phyloP scores from a whole-genome alignment of 2,113 vertebrate genomes.

The Malurus melanocephalus region DNA sequence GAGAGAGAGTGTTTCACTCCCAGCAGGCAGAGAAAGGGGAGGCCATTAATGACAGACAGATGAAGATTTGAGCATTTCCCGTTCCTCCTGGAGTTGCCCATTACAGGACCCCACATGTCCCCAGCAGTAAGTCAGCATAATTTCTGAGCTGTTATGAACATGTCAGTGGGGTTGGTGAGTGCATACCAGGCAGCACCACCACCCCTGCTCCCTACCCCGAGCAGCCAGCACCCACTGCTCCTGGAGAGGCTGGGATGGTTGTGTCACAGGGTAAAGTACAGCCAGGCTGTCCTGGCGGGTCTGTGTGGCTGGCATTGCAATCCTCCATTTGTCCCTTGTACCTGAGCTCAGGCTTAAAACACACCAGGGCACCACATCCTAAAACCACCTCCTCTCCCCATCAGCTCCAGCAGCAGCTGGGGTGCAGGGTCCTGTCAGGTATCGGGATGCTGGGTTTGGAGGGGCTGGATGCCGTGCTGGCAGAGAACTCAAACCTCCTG shows the following conservation, averaged over 20 bases:
- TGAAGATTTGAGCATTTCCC: not conserved
- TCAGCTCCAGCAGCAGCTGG: not conserved
- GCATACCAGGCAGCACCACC: not conserved
- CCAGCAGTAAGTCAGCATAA: not conserved
- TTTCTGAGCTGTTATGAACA: not conserved
- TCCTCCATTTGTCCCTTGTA: not conserved
- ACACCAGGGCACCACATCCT: fast-evolving
- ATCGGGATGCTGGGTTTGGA: fast-evolving
- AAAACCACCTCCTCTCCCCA: fast-evolving
- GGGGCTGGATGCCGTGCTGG: fast-evolving
- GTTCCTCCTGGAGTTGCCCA: not conserved
- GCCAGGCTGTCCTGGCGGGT: fast-evolving
- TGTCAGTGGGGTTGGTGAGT: fast-evolving
- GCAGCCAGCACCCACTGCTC: not conserved
- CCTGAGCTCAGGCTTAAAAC: not conserved
- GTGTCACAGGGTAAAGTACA: not conserved
- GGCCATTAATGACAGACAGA: not conserved
- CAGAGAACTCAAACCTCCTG: not conserved
- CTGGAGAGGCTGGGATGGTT: not conserved
- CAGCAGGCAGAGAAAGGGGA: not conserved
- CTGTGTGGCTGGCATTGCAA: not conserved
- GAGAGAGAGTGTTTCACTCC: not conserved
- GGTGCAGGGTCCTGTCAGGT: fast-evolving
- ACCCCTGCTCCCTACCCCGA: fast-evolving
- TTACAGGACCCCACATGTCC: fast-evolving